Percentiles rank a stretch among this genome's conserved stretches.
Conservation (phyloP, 2,113 vertebrate species). For the Scomber japonicus region DNA sequence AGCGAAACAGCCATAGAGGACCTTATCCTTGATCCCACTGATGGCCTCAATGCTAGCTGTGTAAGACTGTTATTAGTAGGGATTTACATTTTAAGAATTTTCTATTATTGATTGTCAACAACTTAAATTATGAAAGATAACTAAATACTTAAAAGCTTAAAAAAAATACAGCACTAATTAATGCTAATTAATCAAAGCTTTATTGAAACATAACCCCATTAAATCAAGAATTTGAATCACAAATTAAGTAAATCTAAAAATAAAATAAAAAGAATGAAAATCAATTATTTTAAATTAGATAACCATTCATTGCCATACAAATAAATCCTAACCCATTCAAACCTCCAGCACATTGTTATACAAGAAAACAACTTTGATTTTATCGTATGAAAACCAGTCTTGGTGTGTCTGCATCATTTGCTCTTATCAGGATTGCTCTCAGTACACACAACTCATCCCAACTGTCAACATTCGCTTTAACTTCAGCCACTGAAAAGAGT, state of each 20-base stretch:
- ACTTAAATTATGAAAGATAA: neutral
- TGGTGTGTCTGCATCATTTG: too few species aligned
- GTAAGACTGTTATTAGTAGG: neutral
- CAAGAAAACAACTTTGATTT: too few species aligned
- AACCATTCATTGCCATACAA: too few species aligned
- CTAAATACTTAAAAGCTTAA: slow-evolving; percentile 1
- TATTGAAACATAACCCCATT: neutral
- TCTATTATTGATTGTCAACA: neutral
- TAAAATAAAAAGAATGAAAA: too few species aligned
- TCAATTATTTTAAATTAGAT: too few species aligned
- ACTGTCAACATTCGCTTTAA: neutral
- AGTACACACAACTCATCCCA: neutral
- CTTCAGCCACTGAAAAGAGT: neutral
- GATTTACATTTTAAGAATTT: slow-evolving; percentile 1
- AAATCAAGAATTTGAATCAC: neutral
- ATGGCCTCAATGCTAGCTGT: slow-evolving; percentile 23
- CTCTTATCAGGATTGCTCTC: neutral
- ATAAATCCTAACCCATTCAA: too few species aligned
- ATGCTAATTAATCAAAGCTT: neutral
- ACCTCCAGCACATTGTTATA: too few species aligned
- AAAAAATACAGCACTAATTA: neutral
- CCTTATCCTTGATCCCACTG: slow-evolving; percentile 13
- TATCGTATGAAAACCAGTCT: too few species aligned
- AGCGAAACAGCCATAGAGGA: slow-evolving; percentile 20
- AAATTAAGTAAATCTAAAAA: neutral